Percentiles rank a stretch among this genome's conserved stretches.
phyloP scores from a whole-genome alignment of 1,140 invertebrate genomes.

The Diprion similis region DNA sequence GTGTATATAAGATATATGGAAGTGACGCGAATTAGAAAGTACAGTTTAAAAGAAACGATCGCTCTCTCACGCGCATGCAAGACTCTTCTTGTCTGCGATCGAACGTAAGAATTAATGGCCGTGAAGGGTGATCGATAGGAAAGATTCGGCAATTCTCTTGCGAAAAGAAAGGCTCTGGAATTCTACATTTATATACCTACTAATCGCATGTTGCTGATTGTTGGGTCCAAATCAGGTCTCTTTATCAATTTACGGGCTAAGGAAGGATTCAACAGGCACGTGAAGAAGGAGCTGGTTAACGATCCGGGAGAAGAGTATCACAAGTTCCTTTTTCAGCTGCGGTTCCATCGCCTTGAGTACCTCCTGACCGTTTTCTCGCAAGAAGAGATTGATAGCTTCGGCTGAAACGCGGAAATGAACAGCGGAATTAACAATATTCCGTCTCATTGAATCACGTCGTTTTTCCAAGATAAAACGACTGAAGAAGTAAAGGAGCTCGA shows the following conservation, averaged over 20 bases:
- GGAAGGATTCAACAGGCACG: constrained; percentile 68
- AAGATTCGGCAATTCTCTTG: no score
- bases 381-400: constrained; percentile 76
- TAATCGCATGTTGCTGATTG: no score
- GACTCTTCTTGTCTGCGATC: background rate
- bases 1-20: background rate
- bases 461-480: no score
- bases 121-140: background rate
- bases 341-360: constrained; percentile 74
- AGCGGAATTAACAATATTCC: background rate
- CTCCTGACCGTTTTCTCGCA: constrained; percentile 74
- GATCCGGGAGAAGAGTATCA: constrained; percentile 68
- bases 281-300: constrained; percentile 72
- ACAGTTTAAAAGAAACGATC: background rate
- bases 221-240: no score
- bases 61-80: background rate
- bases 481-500: background rate
- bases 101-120: background rate
- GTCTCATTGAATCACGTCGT: background rate
- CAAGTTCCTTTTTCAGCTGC: constrained; percentile 71
- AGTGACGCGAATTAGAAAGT: background rate
- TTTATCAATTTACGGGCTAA: constrained; percentile 59
- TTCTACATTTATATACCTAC: no score
- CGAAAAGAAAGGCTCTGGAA: no score
- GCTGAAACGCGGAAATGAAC: constrained; percentile 60